These are phyloP conservation scores for Sminthurinus aureus DNA, from an alignment of 2,888 invertebrate species.

Conservation along the genomic window DNA sequence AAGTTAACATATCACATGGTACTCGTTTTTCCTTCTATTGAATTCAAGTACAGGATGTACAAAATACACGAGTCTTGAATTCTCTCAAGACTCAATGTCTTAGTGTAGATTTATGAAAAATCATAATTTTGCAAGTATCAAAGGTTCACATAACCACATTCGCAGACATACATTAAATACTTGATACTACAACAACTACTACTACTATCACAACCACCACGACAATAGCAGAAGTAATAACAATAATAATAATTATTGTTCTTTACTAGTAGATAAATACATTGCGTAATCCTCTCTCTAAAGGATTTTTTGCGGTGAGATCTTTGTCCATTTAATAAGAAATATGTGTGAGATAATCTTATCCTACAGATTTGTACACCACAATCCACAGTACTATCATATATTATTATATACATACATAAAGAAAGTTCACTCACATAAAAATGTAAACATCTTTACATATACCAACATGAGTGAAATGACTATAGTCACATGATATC, in stretches of 20 bases:
- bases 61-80: too few species aligned
- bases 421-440: too few species aligned
- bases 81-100: not conserved
- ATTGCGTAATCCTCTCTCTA: slow-evolving; percentile 25
- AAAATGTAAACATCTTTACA: not conserved
- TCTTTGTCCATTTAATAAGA: slow-evolving; percentile 14
- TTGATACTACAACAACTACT: not conserved
- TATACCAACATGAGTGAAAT: not conserved
- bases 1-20: not conserved
- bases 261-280: not conserved
- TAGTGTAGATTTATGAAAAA: not conserved
- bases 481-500: not conserved
- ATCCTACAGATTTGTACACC: not conserved
- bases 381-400: too few species aligned
- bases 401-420: too few species aligned
- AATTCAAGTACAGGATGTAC: too few species aligned
- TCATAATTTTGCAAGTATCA: not conserved
- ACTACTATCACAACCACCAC: not conserved
- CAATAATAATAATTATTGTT: not conserved
- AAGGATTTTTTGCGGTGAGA: slow-evolving; percentile 31
- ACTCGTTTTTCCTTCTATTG: not conserved
- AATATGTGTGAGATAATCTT: slow-evolving; percentile 2
- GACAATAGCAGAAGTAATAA: not conserved
- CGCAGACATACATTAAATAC: not conserved
- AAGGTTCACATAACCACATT: not conserved